These are phyloP conservation scores for Hemicordylus capensis DNA, from an alignment of 2,113 vertebrate genomes.

Conservation along the genomic window DNA sequence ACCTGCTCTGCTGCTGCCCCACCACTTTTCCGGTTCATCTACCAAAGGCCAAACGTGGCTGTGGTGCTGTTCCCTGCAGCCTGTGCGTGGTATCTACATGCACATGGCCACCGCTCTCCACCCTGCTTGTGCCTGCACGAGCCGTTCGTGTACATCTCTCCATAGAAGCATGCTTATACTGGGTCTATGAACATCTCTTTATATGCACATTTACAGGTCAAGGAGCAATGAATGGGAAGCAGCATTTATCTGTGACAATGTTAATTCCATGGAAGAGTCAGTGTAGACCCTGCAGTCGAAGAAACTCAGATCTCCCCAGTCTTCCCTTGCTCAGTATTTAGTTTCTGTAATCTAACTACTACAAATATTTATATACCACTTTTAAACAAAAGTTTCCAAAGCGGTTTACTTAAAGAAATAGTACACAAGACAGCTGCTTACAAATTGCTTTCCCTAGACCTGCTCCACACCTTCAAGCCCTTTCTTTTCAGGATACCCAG, in stretches of 20 bases:
- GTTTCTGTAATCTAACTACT: too few species aligned
- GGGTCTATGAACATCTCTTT: background rate
- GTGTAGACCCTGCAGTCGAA: background rate
- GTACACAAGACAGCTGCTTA: background rate
- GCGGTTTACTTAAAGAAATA: too few species aligned
- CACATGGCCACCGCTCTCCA: too few species aligned
- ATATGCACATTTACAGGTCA: background rate
- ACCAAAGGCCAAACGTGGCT: too few species aligned
- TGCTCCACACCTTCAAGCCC: background rate
- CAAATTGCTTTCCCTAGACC: background rate
- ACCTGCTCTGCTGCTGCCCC: too few species aligned
- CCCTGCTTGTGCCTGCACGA: too few species aligned
- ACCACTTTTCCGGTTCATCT: too few species aligned
- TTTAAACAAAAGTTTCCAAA: too few species aligned
- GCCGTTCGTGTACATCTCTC: too few species aligned
- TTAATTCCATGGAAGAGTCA: background rate
- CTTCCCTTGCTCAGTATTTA: background rate
- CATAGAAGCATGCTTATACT: background rate
- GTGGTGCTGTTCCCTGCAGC: too few species aligned
- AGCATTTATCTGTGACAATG: background rate
- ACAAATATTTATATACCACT: too few species aligned
- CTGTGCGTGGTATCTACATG: too few species aligned
- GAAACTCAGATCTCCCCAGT: background rate
- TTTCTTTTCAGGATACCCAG: background rate
- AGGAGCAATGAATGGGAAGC: background rate